Percentiles rank a stretch among this genome's conserved stretches.
These are phyloP conservation scores for Anser cygnoides DNA, from an alignment of 2,113 vertebrate genomes.

Conservation along the genomic window DNA sequence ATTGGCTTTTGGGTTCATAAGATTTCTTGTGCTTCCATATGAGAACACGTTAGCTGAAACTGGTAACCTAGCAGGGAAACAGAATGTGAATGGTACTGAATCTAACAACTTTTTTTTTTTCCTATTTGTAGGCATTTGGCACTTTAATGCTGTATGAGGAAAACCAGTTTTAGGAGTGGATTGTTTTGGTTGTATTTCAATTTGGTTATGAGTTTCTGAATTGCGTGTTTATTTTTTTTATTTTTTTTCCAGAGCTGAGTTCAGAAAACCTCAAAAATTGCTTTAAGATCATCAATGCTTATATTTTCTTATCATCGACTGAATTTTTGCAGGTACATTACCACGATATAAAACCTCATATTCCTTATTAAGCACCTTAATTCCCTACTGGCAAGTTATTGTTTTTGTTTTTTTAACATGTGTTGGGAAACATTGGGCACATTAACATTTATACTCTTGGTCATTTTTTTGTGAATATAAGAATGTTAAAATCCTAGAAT, in stretches of 20 bases:
- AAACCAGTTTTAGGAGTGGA: background rate
- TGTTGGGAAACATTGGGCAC: background rate
- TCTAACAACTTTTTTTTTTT: background rate
- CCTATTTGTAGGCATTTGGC: background rate
- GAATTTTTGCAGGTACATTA: conserved; percentile 94
- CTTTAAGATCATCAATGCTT: conserved; percentile 96
- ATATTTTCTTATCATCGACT: conserved; percentile 89
- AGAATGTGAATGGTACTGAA: background rate
- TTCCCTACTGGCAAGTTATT: background rate
- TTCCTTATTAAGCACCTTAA: background rate
- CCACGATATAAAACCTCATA: background rate
- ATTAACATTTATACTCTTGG: background rate
- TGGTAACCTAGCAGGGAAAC: background rate
- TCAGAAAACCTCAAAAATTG: conserved; percentile 94
- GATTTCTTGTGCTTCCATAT: background rate
- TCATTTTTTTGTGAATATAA: background rate
- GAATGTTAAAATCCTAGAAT: too few species aligned
- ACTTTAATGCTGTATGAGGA: background rate
- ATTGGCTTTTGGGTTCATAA: background rate
- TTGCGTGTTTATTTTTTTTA: background rate
- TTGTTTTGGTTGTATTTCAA: background rate
- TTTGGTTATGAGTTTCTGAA: background rate
- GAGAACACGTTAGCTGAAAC: background rate
- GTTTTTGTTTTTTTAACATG: background rate
- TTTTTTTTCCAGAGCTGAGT: conserved; percentile 87